Evolutionary conservation across 2,888 invertebrate genomes (phyloP).

Genomic region (Trilocha varians): DNA sequence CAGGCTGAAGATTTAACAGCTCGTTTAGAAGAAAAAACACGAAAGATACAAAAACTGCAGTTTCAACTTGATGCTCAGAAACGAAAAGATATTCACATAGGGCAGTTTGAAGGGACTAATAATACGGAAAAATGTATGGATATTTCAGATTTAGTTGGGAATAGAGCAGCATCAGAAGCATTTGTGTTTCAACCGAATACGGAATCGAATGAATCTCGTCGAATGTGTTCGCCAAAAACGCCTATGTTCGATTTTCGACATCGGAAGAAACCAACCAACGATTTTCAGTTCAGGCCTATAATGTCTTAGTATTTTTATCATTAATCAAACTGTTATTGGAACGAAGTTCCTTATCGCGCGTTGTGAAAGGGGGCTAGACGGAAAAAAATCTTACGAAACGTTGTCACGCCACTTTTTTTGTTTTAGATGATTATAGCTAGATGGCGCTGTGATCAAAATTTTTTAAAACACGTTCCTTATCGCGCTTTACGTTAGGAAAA

Average conservation of each 20-base stretch:
- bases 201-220: conserved; percentile 37
- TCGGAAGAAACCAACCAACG: conserved; percentile 28
- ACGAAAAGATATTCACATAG: conserved; percentile 46
- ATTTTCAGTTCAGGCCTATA: conserved; percentile 53
- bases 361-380: too few species aligned
- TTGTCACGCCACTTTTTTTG: too few species aligned
- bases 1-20: conserved; percentile 60
- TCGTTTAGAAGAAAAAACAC: conserved; percentile 52
- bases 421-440: too few species aligned
- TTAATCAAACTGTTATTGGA: too few species aligned
- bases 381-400: too few species aligned
- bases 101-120: conserved; percentile 31
- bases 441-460: too few species aligned
- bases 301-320: conserved; percentile 25
- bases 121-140: conserved; percentile 55
- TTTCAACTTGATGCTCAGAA: conserved; percentile 59
- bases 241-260: conserved; percentile 60
- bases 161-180: conserved; percentile 42
- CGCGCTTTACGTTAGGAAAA: too few species aligned
- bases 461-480: too few species aligned
- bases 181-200: conserved; percentile 57
- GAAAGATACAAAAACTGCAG: conserved; percentile 62
- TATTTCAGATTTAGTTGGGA: conserved; percentile 54
- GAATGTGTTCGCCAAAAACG: conserved; percentile 50
- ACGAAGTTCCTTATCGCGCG: too few species aligned